A percentile compares a stretch with the other conserved stretches of the same genome.
phyloP scores from a whole-genome alignment of 2,888 invertebrate species.

The Yponomeuta malinellus region DNA sequence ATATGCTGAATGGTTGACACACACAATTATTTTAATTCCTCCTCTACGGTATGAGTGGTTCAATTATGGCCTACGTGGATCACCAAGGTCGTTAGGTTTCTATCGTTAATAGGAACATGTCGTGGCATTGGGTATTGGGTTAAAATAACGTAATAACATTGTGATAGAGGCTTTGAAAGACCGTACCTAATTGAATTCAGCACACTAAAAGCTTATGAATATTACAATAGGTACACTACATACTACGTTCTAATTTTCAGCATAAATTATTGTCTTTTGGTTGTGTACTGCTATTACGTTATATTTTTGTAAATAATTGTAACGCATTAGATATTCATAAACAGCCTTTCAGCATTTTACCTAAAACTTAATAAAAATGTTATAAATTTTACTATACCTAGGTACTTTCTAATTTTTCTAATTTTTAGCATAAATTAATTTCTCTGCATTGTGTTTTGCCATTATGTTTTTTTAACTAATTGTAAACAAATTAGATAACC shows the following conservation, averaged over 20 bases:
- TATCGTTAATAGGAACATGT: background rate
- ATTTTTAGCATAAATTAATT: constrained; percentile 34
- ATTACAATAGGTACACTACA: constrained; percentile 24
- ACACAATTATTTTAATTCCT: constrained; percentile 14
- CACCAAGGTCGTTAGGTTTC: constrained; percentile 1
- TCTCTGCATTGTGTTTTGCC: constrained; percentile 22
- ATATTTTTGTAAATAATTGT: constrained; percentile 19
- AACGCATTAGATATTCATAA: too few species aligned
- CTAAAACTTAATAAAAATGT: too few species aligned
- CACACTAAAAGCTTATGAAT: constrained; percentile 39
- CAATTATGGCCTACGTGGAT: constrained; percentile 18
- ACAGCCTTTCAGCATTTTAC: too few species aligned
- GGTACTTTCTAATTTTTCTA: background rate
- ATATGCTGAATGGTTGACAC: constrained; percentile 23
- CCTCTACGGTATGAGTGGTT: background rate
- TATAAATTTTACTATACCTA: too few species aligned
- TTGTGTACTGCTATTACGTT: constrained; percentile 25
- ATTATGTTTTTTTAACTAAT: constrained; percentile 24
- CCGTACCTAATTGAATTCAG: constrained; percentile 15
- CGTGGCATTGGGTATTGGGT: background rate
- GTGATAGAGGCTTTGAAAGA: background rate
- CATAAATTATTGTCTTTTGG: constrained; percentile 34
- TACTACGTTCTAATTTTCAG: constrained; percentile 29
- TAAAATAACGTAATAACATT: background rate
- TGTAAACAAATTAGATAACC: too few species aligned